A percentile compares a stretch with the other conserved stretches of the same genome.
Conservation (phyloP, 2,797 vertebrate species). For the Anguilla obscura region DNA sequence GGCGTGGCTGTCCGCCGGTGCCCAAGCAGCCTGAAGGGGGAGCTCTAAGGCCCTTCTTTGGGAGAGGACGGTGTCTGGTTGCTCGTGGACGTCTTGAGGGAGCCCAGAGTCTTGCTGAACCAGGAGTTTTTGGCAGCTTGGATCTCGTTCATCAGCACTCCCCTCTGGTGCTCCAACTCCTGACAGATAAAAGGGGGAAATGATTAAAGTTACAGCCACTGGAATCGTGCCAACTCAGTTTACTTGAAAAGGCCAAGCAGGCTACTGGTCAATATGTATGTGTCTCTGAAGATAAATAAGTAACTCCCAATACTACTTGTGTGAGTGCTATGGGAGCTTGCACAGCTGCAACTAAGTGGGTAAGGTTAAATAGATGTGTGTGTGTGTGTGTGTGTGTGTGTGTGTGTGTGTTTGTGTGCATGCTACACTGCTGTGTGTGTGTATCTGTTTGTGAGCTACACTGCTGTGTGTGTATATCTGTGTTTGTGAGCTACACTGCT, state of each 20-base stretch:
- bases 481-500: neutral
- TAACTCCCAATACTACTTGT: neutral
- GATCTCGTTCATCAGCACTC: constrained; percentile 95
- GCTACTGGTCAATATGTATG: neutral
- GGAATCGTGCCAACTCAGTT: neutral
- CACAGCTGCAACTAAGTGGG: neutral
- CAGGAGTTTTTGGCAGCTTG: constrained; percentile 99
- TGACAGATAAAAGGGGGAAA: constrained; percentile 52
- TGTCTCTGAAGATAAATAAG: neutral
- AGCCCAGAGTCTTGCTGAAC: constrained; percentile 99
- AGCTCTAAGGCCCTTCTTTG: constrained; percentile 85
- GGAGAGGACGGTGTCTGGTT: constrained; percentile 76
- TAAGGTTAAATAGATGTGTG: neutral
- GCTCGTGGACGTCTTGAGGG: constrained; percentile 89
- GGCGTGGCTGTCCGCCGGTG: neutral
- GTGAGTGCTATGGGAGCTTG: neutral
- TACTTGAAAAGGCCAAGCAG: neutral
- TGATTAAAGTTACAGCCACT: neutral
- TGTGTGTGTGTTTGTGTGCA: neutral
- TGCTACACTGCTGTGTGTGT: neutral
- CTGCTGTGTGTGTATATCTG: neutral
- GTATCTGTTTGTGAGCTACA: neutral
- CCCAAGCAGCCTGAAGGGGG: constrained; percentile 21
- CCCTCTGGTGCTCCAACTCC: constrained; percentile 97
- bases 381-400: neutral